Evolutionary conservation across 2,797 vertebrate genomes (phyloP), one percentile per base, ranked within the genome.

Genomic region (Falco cherrug): DNA sequence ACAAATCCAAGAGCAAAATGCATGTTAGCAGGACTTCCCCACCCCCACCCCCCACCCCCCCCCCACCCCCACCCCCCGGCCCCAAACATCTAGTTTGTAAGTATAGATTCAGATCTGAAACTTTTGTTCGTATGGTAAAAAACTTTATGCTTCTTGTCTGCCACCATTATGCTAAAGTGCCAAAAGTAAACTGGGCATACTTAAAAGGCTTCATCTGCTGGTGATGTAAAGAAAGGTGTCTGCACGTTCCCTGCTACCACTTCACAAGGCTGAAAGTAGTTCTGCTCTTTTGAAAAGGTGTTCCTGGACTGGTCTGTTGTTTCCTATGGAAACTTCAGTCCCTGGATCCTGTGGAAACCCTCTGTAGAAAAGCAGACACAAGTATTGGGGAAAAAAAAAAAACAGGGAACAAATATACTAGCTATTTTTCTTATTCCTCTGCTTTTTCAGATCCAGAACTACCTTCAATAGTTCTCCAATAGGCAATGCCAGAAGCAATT

Each of bases 401-500:
- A 39, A 0, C 2, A 17, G 2, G 1, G 3, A 54, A 59, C 3
- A 61, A 47, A 8, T n/a, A 37, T 35, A 19, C 3, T 25, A 56
- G 20, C 13, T 50, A 9, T 33, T 75, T 65, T 70, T 33, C 2
- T 73, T 77, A 16, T 63, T 61, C 33, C 5, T 63, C 21, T 65
- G 5, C 4, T 33, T 61, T 81, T 87, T 87, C 31, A 28, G 15
- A 24, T 67, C 24, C 28, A 50, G 60, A 65, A 50, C 9, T n/a
- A 8, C 53, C 19, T 85, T 75, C 17, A 54, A 2, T 26, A 45
- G 5, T 17, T 53, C 37, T 87, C 4, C n/a, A 69, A 29, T 3
- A 60, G 9, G 9, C 41, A 80, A 43, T 33, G 6, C 5, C 82
- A 68, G 10, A 53, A 82, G 4, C 5, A 20, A 50, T 77, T 81